Percentiles rank a stretch among this genome's conserved stretches.
phyloP scores from a whole-genome alignment of 2,113 vertebrate species.

The Odontophorus gujanensis region DNA sequence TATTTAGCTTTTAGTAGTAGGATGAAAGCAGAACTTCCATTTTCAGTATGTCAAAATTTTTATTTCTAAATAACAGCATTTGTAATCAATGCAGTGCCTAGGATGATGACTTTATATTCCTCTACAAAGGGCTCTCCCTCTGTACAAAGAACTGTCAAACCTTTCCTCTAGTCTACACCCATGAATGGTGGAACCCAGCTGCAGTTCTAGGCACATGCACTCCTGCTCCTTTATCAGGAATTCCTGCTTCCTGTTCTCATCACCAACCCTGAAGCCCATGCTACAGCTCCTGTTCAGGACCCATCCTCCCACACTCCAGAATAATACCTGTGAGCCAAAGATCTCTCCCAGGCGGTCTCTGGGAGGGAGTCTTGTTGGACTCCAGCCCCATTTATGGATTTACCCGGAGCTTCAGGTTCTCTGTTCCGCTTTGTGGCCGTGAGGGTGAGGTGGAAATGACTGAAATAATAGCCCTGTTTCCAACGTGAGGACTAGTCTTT shows the following conservation, averaged over 20 bases:
- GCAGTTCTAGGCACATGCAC: fast-evolving
- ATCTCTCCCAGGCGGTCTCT: not conserved
- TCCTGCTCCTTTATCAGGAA: not conserved
- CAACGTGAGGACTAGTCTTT: not conserved
- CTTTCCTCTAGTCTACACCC: not conserved
- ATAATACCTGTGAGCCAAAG: not conserved
- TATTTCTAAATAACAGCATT: not conserved
- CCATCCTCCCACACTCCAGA: not conserved
- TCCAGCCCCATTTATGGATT: not conserved
- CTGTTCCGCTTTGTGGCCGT: not conserved
- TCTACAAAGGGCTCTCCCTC: not conserved
- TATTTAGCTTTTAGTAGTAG: not conserved
- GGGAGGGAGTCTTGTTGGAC: not conserved
- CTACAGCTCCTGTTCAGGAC: not conserved
- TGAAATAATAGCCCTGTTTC: not conserved
- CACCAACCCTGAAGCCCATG: not conserved
- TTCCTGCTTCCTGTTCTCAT: not conserved
- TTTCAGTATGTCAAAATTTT: not conserved
- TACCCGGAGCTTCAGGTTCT: not conserved
- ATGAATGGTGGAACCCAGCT: not conserved
- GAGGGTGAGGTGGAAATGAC: not conserved
- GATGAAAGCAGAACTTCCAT: not conserved
- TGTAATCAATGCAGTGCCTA: not conserved
- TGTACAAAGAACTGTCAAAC: not conserved
- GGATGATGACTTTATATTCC: not conserved